These are phyloP conservation scores for Phytoseiulus persimilis DNA, from an alignment of 2,888 invertebrate genomes.

Conservation along the genomic window DNA sequence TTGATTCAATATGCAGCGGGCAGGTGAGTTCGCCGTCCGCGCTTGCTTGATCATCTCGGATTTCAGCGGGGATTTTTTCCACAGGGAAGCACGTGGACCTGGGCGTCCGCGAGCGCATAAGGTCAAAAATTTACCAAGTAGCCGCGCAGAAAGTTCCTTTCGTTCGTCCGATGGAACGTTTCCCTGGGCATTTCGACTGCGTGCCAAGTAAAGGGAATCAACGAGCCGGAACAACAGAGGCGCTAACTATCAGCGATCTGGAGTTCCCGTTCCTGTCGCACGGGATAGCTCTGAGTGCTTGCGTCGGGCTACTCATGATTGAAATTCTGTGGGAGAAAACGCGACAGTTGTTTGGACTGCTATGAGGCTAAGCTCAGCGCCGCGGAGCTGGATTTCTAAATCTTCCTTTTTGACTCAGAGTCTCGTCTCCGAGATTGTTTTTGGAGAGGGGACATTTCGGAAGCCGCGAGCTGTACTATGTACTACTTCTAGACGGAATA, in stretches of 20 bases:
- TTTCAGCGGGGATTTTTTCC: too few species aligned
- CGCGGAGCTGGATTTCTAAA: too few species aligned
- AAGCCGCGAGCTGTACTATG: too few species aligned
- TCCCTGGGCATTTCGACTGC: not conserved
- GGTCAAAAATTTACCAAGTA: not conserved
- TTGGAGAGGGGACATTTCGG: too few species aligned
- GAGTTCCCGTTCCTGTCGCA: slow-evolving; percentile 18
- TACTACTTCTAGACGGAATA: too few species aligned
- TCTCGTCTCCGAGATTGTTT: too few species aligned
- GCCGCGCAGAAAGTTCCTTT: not conserved
- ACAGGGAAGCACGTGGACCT: not conserved
- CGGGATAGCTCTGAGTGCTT: not conserved
- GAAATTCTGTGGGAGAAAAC: not conserved
- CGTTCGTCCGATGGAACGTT: not conserved
- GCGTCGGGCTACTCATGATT: not conserved
- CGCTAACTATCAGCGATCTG: not conserved
- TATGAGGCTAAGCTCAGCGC: too few species aligned
- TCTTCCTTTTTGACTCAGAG: too few species aligned
- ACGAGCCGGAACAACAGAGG: not conserved
- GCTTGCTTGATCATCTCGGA: too few species aligned
- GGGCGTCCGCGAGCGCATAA: not conserved
- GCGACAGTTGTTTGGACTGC: not conserved
- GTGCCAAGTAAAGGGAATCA: slow-evolving; percentile 8
- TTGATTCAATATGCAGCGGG: not conserved
- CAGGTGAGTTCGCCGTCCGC: too few species aligned